These are phyloP conservation scores for Hypothenemus hampei DNA, from an alignment of 1,140 invertebrate species.

Conservation along the genomic window DNA sequence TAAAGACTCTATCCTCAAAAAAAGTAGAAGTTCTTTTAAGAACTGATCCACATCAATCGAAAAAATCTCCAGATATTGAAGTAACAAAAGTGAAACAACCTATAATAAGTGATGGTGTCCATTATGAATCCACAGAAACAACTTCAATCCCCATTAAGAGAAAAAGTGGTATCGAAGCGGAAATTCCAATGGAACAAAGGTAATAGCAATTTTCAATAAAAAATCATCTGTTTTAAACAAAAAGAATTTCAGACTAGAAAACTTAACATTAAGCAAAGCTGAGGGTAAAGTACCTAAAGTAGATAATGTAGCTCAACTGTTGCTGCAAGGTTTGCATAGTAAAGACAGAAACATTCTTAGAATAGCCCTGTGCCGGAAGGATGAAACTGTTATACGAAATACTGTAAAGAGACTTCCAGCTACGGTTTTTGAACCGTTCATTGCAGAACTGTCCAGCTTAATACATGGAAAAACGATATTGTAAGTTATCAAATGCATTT, in stretches of 20 bases:
- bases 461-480: conserved; percentile 56
- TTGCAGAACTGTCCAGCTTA: conserved; percentile 57
- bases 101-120: conserved; percentile 46
- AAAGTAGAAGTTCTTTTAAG: conserved; percentile 55
- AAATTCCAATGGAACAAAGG: conserved; percentile 70
- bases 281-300: conserved; percentile 48
- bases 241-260: conserved; percentile 54
- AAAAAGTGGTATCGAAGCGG: conserved; percentile 49
- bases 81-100: conserved; percentile 48
- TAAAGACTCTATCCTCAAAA: conserved; percentile 47
- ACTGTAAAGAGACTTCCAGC: conserved; percentile 60
- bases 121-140: conserved; percentile 48
- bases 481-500: conserved; percentile 48
- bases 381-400: conserved; percentile 54
- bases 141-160: conserved; percentile 44
- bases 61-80: conserved; percentile 31
- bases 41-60: conserved; percentile 47
- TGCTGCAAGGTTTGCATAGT: conserved; percentile 73
- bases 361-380: conserved; percentile 52
- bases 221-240: background rate
- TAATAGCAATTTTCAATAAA: background rate
- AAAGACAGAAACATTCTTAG: conserved; percentile 62
- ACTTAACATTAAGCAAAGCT: conserved; percentile 54
- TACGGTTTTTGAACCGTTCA: conserved; percentile 55
- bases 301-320: conserved; percentile 65